Evolutionary conservation across 2,888 invertebrate genomes (phyloP), one percentile per base, ranked within the genome.

Genomic region (Tridacna crocea): DNA sequence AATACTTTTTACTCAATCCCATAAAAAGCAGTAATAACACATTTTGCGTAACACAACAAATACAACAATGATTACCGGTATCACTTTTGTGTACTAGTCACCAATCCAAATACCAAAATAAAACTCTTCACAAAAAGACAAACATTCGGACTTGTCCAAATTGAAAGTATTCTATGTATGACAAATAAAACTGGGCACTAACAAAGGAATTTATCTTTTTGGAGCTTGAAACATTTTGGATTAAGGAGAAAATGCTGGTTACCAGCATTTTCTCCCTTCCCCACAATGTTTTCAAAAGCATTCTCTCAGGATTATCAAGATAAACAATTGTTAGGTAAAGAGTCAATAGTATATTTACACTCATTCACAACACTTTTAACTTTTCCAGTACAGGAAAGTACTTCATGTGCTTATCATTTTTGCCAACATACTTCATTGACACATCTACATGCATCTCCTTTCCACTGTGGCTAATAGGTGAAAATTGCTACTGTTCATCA

Each of bases 1-100:
- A 61, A 61, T 61, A 61, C 61, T 61, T 61, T 61, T 61, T 61
- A 61, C 22, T 61, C 61, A n/a, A 61, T 61, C 13, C 61, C 61
- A 61, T 61, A n/a, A 61, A 61, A 61, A 61, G 61, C 61, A n/a
- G 13, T 19, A 8, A 61, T 22, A 13, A 61, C 61, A 61, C 2
- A 24, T 8, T 13, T 61, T 22, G 22, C 6, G 13, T 61, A 22
- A 61, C 24, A 61, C 61, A 61, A 61, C 61, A 61, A 24, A 13
- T 19, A 61, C 13, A 13, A 61, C 24, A 61, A 36, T 36, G 36
- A n/a, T n/a, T n/a, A n/a, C n/a, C n/a, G 36, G 8, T 36, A 36
- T 36, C 36, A 36, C 36, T 36, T 2, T 36, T 4, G 36, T 8
- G 36, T 36, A 36, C 3, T 8, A 36, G 8, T 36, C 8, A 36